Evolutionary conservation across 2,888 invertebrate genomes (phyloP).

Genomic region (Pammene aurita): DNA sequence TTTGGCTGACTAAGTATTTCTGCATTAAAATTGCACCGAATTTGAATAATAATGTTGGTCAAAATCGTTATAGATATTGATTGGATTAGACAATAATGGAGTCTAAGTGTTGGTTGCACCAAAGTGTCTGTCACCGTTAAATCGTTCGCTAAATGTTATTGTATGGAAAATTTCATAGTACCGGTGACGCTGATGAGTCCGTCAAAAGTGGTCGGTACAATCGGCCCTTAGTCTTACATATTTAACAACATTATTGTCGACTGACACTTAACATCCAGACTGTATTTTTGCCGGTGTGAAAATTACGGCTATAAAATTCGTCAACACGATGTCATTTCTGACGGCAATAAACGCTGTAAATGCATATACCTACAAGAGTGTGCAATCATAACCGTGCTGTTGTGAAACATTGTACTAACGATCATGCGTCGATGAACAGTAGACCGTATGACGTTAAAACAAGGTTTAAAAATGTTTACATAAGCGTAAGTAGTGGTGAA

Average conservation of each 20-base stretch:
- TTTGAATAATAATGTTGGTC: too few species aligned
- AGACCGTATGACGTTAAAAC: not conserved
- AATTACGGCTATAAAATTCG: conserved; percentile 69
- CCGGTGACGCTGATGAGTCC: too few species aligned
- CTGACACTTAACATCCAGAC: conserved; percentile 1
- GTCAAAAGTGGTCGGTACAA: too few species aligned
- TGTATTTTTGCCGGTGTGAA: conserved; percentile 61
- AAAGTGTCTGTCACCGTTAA: too few species aligned
- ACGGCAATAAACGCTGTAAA: conserved; percentile 69
- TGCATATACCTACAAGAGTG: conserved; percentile 45
- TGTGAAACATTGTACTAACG: not conserved
- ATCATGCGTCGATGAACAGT: not conserved
- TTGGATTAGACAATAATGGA: too few species aligned
- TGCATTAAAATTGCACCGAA: too few species aligned
- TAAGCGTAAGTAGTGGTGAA: not conserved
- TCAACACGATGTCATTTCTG: conserved; percentile 65
- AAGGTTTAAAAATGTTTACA: not conserved
- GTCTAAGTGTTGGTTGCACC: too few species aligned
- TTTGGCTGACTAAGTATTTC: too few species aligned
- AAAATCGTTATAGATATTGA: too few species aligned
- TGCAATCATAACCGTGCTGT: not conserved
- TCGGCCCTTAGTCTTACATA: too few species aligned
- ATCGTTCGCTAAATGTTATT: too few species aligned
- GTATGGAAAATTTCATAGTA: too few species aligned
- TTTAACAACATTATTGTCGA: not conserved